A percentile compares a stretch with the other conserved stretches of the same genome.
phyloP scores from a whole-genome alignment of 2,797 vertebrate genomes.

The Aulostomus chinensis region DNA sequence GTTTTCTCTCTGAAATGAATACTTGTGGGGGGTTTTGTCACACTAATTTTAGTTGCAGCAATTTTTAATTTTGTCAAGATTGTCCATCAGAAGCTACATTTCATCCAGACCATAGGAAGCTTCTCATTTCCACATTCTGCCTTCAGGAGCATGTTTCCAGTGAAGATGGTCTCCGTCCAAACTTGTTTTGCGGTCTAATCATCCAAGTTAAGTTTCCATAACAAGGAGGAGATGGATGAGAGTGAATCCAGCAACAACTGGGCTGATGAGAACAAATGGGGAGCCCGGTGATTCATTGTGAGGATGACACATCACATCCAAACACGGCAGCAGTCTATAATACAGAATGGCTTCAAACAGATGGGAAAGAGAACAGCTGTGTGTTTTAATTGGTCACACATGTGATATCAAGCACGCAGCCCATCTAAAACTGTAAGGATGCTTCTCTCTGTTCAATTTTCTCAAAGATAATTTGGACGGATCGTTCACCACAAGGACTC shows the following conservation, averaged over 20 bases:
- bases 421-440: constrained; percentile 38
- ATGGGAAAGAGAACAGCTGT: constrained; percentile 66
- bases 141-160: too few relatives aligned
- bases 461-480: constrained; percentile 39
- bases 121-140: too few relatives aligned
- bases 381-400: constrained; percentile 76
- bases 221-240: constrained; percentile 43
- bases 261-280: constrained; percentile 66
- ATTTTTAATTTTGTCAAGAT: too few relatives aligned
- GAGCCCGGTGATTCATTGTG: constrained; percentile 42
- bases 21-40: too few relatives aligned
- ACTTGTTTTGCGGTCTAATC: too few relatives aligned
- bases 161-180: too few relatives aligned
- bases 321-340: constrained; percentile 45
- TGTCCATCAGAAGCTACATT: too few relatives aligned
- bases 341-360: constrained; percentile 53
- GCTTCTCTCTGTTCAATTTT: constrained; percentile 30
- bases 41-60: too few relatives aligned
- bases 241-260: constrained; percentile 48
- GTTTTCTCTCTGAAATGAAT: too few relatives aligned
- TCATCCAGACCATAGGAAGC: too few relatives aligned
- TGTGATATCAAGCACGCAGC: constrained; percentile 64
- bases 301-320: constrained; percentile 59
- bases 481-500: constrained; percentile 40
- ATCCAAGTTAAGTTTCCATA: too few relatives aligned